Evolutionary conservation across 1,140 invertebrate genomes (phyloP), one percentile per base, ranked within the genome.

Genomic region (Bombus impatiens): DNA sequence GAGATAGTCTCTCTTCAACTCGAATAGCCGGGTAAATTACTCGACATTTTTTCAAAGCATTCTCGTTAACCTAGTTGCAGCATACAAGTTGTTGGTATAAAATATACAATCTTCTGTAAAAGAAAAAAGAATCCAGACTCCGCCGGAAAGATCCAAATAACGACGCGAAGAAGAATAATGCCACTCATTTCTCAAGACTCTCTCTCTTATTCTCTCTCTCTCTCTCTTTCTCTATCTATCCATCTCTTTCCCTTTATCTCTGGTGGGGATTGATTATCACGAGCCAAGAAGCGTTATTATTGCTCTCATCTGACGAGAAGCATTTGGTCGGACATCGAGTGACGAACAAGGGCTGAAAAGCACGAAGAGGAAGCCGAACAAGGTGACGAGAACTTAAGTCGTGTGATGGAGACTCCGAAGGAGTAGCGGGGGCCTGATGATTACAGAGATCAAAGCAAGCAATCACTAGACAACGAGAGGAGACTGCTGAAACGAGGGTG

Each of bases 391-490:
- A 92, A 90, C 84, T 92, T 91, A 90, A 90, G 85, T 84, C 86
- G 59, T 79, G 76, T 88, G 83, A 87, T 72, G 86, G 81, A 88
- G 77, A 65, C 40, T 32, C 32, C 40, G 42, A 37, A 40, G 37
- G 4, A 13, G 67, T 8, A 35, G 22, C 40, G 86, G 90, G 72
- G 89, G 88, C 86, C 83, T 87, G 88, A 91, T 93, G 93, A 94
- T 94, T 94, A 94, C 89, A 84, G 90, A 94, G 93, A 94, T 94
- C 93, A 94, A 94, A 94, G 92, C 91, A 91, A 93, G 91, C 90
- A 91, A 93, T 93, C 92, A 92, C 88, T 90, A 94, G 91, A 94
- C 93, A 93, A 93, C 89, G 82, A 91, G 89, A 88, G 82, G 87
- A 91, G 88, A 87, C 78, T 53, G 76, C n/a, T n/a, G 79, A 82